These are phyloP conservation scores for Pangasianodon gigas DNA, from an alignment of 2,113 vertebrate genomes.

Conservation along the genomic window DNA sequence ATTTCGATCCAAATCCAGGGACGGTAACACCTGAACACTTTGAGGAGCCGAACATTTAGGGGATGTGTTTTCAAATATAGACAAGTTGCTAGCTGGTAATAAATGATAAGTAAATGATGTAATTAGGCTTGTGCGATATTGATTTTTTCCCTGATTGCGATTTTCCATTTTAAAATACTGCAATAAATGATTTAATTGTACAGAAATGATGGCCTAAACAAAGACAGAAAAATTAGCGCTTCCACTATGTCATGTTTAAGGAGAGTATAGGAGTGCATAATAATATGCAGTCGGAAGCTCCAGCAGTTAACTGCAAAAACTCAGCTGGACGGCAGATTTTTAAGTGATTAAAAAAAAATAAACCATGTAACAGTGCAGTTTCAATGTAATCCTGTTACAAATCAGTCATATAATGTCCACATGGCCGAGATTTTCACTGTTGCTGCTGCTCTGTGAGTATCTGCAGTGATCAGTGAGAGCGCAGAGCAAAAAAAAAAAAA, in stretches of 20 bases:
- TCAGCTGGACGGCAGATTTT: not conserved
- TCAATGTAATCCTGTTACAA: not conserved
- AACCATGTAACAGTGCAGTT: not conserved
- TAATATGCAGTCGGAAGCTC: not conserved
- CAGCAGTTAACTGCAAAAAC: not conserved
- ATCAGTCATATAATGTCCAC: not conserved
- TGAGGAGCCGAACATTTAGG: not conserved
- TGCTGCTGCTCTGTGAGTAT: not conserved
- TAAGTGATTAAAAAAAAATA: not conserved
- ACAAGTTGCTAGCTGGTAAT: not conserved
- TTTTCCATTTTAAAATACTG: not conserved
- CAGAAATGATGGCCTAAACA: not conserved
- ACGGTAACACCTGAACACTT: not conserved
- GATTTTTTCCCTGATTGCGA: not conserved
- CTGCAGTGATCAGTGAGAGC: not conserved
- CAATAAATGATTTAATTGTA: not conserved
- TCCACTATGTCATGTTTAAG: not conserved
- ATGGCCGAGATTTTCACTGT: not conserved
- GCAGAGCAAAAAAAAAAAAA: not conserved
- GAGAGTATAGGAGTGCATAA: not conserved
- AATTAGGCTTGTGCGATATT: not conserved
- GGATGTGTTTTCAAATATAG: too few species aligned
- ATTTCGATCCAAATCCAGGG: not conserved
- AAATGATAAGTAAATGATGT: not conserved
- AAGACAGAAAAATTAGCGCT: not conserved